Percentiles rank a stretch among this genome's conserved stretches.
These are phyloP conservation scores for Myotis lucifugus DNA, from an alignment of 2,113 vertebrate species.

Conservation along the genomic window DNA sequence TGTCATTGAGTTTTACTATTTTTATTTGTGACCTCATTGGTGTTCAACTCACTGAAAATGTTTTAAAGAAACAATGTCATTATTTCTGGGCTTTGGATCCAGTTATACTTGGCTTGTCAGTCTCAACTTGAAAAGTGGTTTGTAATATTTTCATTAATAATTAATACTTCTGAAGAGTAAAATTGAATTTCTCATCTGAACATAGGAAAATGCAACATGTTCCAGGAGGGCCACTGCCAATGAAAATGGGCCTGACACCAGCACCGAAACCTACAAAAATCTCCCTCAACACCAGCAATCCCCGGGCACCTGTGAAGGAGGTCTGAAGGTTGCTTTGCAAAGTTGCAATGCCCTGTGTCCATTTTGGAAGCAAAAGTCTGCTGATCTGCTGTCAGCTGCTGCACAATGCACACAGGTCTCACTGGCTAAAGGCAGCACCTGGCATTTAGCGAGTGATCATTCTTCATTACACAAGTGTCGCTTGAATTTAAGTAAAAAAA, in stretches of 20 bases:
- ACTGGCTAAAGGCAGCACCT: background rate
- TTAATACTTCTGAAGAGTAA: slow-evolving; percentile 50
- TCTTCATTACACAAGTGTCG: background rate
- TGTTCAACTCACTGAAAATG: slow-evolving; percentile 54
- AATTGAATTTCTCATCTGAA: slow-evolving; percentile 59
- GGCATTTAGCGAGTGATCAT: background rate
- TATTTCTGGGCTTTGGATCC: background rate
- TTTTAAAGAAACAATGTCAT: slow-evolving; percentile 31
- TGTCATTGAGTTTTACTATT: background rate
- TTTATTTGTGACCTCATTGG: slow-evolving; percentile 23
- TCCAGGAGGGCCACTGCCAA: background rate
- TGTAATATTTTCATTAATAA: slow-evolving; percentile 49
- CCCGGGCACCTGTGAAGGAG: background rate
- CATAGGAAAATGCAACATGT: background rate
- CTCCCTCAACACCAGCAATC: background rate
- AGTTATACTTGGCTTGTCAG: slow-evolving; percentile 15
- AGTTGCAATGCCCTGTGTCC: background rate
- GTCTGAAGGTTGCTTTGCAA: background rate
- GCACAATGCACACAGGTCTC: background rate
- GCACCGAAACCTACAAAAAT: background rate
- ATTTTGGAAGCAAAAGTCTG: background rate
- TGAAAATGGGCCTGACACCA: background rate
- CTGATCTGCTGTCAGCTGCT: background rate
- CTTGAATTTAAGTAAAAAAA: background rate
- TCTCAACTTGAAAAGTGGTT: slow-evolving; percentile 27